Evolutionary conservation across 1,140 invertebrate genomes (phyloP).

Genomic region (Cheumatopsyche charites): DNA sequence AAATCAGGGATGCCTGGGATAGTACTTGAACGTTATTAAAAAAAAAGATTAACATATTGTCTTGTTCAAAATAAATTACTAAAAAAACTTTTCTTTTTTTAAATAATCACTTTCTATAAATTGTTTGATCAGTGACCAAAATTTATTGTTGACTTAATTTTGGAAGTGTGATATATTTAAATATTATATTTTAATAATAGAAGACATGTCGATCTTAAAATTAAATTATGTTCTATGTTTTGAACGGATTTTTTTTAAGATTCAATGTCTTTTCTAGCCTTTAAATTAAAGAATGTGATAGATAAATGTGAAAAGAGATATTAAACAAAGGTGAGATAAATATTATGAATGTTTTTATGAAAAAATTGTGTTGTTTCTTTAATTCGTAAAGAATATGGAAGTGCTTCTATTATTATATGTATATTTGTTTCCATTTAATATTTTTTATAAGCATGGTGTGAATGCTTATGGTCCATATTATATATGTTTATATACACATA

Average conservation of each 20-base stretch:
- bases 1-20: no score
- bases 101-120: no score
- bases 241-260: no score
- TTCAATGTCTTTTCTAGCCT: constrained; percentile 10
- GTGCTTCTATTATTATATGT: neutral
- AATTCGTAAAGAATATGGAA: no score
- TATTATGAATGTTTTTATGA: constrained; percentile 9
- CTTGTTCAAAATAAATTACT: no score
- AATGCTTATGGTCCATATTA: constrained; percentile 23
- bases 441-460: neutral
- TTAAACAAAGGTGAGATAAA: neutral
- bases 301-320: constrained; percentile 11
- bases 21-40: no score
- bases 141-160: neutral
- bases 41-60: no score
- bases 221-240: no score
- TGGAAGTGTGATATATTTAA: constrained; percentile 9
- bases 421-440: neutral
- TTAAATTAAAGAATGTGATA: constrained; percentile 23
- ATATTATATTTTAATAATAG: neutral
- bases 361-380: neutral
- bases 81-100: no score
- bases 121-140: no score
- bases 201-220: no score
- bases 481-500: neutral